phyloP scores from a whole-genome alignment of 2,888 invertebrate species.

The Andrena chrysosceles region DNA sequence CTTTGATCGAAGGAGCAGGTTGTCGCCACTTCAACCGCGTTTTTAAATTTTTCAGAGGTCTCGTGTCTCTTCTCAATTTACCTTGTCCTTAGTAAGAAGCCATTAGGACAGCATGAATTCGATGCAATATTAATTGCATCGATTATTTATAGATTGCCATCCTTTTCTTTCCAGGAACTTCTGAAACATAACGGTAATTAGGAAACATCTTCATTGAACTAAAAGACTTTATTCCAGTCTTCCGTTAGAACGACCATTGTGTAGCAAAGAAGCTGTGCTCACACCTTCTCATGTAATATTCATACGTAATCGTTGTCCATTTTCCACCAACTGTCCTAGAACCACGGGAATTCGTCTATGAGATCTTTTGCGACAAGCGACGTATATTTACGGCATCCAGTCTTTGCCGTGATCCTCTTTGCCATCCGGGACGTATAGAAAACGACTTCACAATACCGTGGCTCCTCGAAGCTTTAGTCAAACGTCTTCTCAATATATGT shows the following conservation, averaged over 20 bases:
- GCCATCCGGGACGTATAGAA: slow-evolving; percentile 15
- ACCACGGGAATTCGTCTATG: not conserved
- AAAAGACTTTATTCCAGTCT: not conserved
- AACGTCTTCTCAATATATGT: slow-evolving; percentile 60
- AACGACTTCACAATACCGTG: slow-evolving; percentile 49
- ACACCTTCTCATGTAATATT: not conserved
- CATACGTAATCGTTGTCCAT: not conserved
- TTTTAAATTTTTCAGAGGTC: slow-evolving; percentile 12
- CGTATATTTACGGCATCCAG: slow-evolving; percentile 44
- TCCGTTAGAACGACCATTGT: not conserved
- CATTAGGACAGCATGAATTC: not conserved
- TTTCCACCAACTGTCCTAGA: not conserved
- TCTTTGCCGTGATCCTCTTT: slow-evolving; percentile 39
- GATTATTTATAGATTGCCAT: not conserved
- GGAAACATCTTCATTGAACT: not conserved
- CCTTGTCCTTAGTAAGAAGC: not conserved
- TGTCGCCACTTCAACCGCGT: not conserved
- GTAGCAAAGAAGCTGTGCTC: not conserved
- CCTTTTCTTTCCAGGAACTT: not conserved
- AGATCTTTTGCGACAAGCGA: slow-evolving; percentile 15
- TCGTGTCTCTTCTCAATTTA: not conserved
- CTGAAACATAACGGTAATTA: not conserved
- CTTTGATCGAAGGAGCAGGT: not conserved
- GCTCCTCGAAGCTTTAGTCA: slow-evolving; percentile 52
- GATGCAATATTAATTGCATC: slow-evolving; percentile 7